These are phyloP conservation scores for Tiphia femorata DNA, from an alignment of 2,888 invertebrate genomes.

Conservation along the genomic window DNA sequence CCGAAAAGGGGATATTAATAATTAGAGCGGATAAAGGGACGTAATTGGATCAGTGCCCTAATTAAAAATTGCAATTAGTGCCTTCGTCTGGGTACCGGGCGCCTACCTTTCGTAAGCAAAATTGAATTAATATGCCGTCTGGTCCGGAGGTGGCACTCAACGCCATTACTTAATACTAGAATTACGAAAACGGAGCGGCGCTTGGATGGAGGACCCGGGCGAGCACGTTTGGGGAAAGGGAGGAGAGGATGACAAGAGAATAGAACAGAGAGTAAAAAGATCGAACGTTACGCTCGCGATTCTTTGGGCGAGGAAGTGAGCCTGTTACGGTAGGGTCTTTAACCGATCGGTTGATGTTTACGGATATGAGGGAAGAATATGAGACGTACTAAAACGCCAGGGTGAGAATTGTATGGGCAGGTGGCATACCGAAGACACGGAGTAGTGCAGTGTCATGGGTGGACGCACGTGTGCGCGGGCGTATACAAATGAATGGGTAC, in stretches of 20 bases:
- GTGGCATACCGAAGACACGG: too few species aligned
- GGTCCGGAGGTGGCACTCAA: slow-evolving; percentile 35
- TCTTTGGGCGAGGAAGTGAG: too few species aligned
- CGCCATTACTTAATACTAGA: slow-evolving; percentile 41
- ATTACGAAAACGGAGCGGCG: slow-evolving; percentile 28
- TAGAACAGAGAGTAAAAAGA: neutral
- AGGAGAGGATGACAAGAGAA: slow-evolving; percentile 9
- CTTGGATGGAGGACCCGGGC: neutral
- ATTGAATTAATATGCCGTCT: slow-evolving; percentile 50
- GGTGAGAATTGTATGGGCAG: too few species aligned
- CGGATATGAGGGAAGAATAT: too few species aligned
- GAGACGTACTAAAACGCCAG: too few species aligned
- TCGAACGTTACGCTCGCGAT: neutral
- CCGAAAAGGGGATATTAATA: slow-evolving; percentile 37
- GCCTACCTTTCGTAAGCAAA: slow-evolving; percentile 45
- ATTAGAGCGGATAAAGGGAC: slow-evolving; percentile 43
- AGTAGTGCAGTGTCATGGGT: too few species aligned
- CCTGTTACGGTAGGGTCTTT: too few species aligned
- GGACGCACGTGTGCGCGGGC: too few species aligned
- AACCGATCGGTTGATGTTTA: too few species aligned
- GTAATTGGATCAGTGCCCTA: slow-evolving; percentile 52
- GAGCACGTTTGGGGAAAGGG: neutral
- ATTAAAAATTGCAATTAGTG: slow-evolving; percentile 57
- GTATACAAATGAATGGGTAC: too few species aligned
- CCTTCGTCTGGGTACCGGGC: slow-evolving; percentile 29